These are phyloP conservation scores for Chloroceryle inda DNA, from an alignment of 2,797 vertebrate genomes.

Conservation along the genomic window DNA sequence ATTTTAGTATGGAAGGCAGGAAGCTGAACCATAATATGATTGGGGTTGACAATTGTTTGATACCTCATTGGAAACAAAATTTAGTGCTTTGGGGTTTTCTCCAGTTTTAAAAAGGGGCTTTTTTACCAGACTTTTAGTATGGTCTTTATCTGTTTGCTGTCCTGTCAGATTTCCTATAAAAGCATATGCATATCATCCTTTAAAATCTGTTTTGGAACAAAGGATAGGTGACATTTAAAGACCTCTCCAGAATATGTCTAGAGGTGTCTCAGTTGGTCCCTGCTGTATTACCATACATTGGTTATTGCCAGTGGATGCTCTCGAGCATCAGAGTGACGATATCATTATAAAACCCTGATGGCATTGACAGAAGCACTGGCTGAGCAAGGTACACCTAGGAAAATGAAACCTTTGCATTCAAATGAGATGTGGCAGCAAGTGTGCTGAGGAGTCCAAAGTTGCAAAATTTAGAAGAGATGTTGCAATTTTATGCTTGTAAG, in stretches of 20 bases:
- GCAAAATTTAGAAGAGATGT: not conserved
- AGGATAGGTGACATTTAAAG: not conserved
- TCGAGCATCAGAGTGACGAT: not conserved
- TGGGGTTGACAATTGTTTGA: not conserved
- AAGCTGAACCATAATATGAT: not conserved
- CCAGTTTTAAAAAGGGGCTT: not conserved
- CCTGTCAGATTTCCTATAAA: not conserved
- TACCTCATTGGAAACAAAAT: not conserved
- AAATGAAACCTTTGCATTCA: not conserved
- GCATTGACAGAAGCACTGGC: not conserved
- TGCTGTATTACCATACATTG: not conserved
- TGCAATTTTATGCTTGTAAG: not conserved
- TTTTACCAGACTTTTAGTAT: not conserved
- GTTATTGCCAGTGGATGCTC: not conserved
- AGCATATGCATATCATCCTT: not conserved
- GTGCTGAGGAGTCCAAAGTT: not conserved
- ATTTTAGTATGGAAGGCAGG: not conserved
- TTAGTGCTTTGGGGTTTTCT: not conserved
- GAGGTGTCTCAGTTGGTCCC: not conserved
- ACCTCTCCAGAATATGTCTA: not conserved
- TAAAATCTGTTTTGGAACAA: not conserved
- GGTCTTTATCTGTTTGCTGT: not conserved
- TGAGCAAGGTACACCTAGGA: not conserved
- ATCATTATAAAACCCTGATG: not conserved
- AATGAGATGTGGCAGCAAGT: not conserved